phyloP scores from a whole-genome alignment of 2,797 vertebrate genomes.

The Megaceryle alcyon region DNA sequence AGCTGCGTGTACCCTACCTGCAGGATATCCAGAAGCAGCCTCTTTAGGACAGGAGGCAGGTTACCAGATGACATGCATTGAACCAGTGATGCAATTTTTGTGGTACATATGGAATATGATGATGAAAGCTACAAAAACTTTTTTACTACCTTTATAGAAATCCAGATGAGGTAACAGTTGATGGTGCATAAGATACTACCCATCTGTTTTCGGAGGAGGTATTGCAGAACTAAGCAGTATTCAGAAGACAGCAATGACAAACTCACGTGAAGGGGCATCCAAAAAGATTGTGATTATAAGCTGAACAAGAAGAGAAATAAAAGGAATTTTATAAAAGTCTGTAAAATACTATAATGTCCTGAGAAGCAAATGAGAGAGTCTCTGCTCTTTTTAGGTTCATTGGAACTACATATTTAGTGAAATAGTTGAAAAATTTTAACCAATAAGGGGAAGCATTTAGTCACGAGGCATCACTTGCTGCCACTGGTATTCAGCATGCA shows the following conservation, averaged over 20 bases:
- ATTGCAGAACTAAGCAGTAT: neutral
- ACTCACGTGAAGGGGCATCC: accelerated
- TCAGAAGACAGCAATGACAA: neutral
- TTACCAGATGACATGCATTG: neutral
- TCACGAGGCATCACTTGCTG: neutral
- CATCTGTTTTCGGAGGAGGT: neutral
- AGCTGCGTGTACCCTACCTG: neutral
- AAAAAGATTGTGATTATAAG: neutral
- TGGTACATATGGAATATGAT: neutral
- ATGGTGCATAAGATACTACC: neutral
- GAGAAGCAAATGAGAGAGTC: neutral
- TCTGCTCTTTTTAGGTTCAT: neutral
- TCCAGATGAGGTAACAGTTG: neutral
- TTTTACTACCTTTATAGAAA: neutral
- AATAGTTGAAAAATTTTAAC: neutral
- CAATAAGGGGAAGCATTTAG: neutral
- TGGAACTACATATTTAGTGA: neutral
- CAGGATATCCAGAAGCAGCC: neutral
- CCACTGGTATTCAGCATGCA: neutral
- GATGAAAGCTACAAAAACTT: neutral
- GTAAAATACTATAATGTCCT: neutral
- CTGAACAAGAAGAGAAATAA: neutral
- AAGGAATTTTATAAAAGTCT: neutral
- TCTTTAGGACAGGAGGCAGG: neutral
- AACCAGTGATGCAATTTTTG: neutral